Evolutionary conservation across 2,113 vertebrate genomes (phyloP).

Genomic region (Atlantisia rogersi): DNA sequence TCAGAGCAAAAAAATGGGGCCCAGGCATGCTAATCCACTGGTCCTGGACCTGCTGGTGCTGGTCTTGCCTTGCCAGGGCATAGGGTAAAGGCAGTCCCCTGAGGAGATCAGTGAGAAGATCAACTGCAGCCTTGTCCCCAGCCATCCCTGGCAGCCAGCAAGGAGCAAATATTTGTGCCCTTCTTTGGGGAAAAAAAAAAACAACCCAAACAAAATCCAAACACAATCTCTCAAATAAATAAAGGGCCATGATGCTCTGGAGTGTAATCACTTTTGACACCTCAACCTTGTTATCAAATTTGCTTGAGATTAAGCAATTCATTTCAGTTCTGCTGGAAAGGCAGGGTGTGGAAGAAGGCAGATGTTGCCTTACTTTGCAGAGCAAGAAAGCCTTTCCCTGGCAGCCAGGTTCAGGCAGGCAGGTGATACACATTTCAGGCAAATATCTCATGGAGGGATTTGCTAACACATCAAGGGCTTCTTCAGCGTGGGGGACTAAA

Average conservation of each 20-base stretch:
- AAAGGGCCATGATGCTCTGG: not conserved
- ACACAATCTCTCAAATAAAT: not conserved
- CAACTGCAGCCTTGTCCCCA: not conserved
- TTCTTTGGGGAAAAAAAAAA: not conserved
- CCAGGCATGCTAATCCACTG: not conserved
- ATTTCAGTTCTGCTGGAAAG: not conserved
- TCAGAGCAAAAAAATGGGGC: not conserved
- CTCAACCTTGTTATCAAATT: not conserved
- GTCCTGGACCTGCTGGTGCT: not conserved
- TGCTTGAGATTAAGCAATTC: not conserved
- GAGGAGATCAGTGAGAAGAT: not conserved
- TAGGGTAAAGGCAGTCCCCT: not conserved
- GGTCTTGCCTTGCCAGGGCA: not conserved
- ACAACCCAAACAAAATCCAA: not conserved
- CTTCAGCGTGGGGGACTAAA: fast-evolving
- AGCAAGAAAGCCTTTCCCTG: not conserved
- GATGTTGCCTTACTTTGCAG: not conserved
- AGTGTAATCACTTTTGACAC: not conserved
- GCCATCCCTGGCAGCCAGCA: not conserved
- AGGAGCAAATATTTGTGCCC: not conserved
- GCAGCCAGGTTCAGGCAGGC: not conserved
- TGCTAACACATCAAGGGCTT: not conserved
- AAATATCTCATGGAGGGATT: not conserved
- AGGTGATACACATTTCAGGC: not conserved
- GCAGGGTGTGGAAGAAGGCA: not conserved